A percentile compares a stretch with the other conserved stretches of the same genome.
Conservation (phyloP, 2,113 vertebrate genomes). For the Solea solea region DNA sequence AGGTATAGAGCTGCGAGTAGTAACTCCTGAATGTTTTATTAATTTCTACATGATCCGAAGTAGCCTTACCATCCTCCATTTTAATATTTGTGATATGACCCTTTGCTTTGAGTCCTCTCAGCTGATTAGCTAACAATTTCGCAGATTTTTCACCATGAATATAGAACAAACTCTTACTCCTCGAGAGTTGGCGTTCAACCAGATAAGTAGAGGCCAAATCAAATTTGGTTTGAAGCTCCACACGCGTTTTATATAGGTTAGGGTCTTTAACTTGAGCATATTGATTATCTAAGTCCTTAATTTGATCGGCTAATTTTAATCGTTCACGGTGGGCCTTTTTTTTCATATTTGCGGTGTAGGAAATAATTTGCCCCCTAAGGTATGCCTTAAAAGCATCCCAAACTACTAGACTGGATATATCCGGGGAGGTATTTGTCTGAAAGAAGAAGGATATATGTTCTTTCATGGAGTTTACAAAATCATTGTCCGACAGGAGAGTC, state of each 20-base stretch:
- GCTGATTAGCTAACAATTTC: neutral
- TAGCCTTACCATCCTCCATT: fast-evolving
- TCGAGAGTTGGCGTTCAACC: neutral
- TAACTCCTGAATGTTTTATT: neutral
- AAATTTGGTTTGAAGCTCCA: neutral
- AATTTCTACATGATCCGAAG: neutral
- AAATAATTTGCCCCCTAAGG: neutral
- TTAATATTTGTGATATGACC: neutral
- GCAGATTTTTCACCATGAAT: neutral
- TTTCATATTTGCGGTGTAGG: neutral
- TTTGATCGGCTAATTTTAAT: neutral
- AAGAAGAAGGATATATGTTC: neutral
- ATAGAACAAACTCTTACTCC: neutral
- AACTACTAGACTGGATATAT: neutral
- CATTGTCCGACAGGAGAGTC: neutral
- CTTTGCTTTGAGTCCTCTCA: neutral
- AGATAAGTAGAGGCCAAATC: neutral
- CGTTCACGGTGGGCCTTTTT: neutral
- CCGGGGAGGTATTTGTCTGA: neutral
- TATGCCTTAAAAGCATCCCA: conserved; percentile 1
- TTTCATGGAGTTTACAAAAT: neutral
- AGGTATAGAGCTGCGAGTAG: neutral
- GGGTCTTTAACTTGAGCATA: neutral
- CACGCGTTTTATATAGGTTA: neutral
- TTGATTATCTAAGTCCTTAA: neutral